Evolutionary conservation across 2,797 vertebrate genomes (phyloP).

Genomic region (Sebastes baramenuke): DNA sequence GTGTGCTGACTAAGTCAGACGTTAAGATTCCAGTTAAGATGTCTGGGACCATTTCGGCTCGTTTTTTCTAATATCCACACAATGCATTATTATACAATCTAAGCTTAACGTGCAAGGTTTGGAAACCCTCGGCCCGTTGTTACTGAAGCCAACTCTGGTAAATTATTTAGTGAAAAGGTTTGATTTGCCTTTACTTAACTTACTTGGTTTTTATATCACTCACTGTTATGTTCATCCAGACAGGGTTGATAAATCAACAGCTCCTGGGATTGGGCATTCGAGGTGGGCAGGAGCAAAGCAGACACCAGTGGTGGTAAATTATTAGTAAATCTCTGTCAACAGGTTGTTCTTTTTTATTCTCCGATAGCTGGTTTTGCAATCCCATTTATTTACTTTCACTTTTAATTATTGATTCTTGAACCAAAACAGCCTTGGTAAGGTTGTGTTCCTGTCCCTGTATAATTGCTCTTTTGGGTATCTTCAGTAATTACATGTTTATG

Average conservation of each 20-base stretch:
- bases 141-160: background rate
- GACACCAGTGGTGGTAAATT: constrained; percentile 67
- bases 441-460: constrained; percentile 24
- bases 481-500: constrained; percentile 69
- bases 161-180: background rate
- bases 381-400: constrained; percentile 37
- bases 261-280: constrained; percentile 56
- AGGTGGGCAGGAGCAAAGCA: constrained; percentile 46
- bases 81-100: background rate
- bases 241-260: constrained; percentile 28
- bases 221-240: constrained; percentile 45
- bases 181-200: background rate
- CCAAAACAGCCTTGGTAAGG: constrained; percentile 9
- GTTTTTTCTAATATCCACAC: background rate
- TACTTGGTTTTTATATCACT: background rate
- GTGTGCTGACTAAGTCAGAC: constrained; percentile 53
- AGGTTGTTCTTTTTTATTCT: constrained; percentile 4
- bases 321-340: constrained; percentile 68
- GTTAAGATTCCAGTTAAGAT: constrained; percentile 9
- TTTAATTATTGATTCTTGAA: constrained; percentile 63
- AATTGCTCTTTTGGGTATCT: constrained; percentile 64
- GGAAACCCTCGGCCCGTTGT: background rate
- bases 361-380: constrained; percentile 30
- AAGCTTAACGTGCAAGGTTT: background rate
- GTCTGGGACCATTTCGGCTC: constrained; percentile 10